These are phyloP conservation scores for Sebastes elongatus DNA, from an alignment of 2,797 vertebrate genomes.

Conservation along the genomic window DNA sequence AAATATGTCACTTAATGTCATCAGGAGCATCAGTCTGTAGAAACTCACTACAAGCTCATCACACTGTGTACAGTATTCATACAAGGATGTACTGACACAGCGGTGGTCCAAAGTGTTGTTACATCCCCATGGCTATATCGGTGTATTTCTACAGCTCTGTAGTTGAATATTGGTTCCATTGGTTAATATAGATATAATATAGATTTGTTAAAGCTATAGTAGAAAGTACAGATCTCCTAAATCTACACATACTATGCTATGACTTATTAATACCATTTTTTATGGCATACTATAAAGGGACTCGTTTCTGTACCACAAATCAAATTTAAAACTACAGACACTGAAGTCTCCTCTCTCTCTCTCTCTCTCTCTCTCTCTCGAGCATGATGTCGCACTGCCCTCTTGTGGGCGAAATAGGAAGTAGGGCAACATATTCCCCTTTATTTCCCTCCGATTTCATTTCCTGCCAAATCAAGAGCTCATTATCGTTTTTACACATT, in stretches of 20 bases:
- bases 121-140: not conserved
- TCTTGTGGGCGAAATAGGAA: slow-evolving; percentile 52
- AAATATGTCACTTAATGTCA: not conserved
- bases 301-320: not conserved
- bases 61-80: not conserved
- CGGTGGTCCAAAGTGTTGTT: not conserved
- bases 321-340: not conserved
- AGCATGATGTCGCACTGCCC: slow-evolving; percentile 35
- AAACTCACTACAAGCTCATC: not conserved
- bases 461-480: slow-evolving; percentile 14
- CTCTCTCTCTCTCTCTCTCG: not conserved
- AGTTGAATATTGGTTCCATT: not conserved
- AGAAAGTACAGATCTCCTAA: not conserved
- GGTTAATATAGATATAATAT: not conserved
- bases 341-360: not conserved
- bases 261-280: no score
- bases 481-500: not conserved
- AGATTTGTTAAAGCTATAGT: not conserved
- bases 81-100: not conserved
- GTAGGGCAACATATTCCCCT: not conserved
- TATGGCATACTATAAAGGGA: not conserved
- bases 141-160: not conserved
- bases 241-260: not conserved
- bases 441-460: not conserved
- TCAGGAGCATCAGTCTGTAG: not conserved